A percentile compares a stretch with the other conserved stretches of the same genome.
phyloP scores from a whole-genome alignment of 1,140 invertebrate genomes.

The Agrypnia vestita region DNA sequence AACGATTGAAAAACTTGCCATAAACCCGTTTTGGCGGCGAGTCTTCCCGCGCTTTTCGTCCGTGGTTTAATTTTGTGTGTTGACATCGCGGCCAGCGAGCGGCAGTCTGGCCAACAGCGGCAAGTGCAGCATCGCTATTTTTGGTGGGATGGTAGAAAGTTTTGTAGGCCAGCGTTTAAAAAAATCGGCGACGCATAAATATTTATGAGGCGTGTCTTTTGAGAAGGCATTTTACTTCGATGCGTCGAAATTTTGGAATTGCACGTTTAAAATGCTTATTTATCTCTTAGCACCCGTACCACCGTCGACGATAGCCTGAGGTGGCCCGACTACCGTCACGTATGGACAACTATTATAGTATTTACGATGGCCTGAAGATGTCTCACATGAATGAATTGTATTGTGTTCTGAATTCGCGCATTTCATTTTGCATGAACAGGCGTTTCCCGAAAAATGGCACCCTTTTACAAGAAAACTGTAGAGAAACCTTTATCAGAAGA shows the following conservation, averaged over 20 bases:
- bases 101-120: neutral
- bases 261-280: no score
- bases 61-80: constrained; percentile 45
- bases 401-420: no score
- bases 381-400: no score
- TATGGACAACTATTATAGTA: neutral
- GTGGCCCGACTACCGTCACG: neutral
- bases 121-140: constrained; percentile 54
- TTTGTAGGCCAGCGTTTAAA: constrained; percentile 41
- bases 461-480: no score
- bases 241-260: no score
- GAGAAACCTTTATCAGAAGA: no score
- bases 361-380: neutral
- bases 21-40: constrained; percentile 33
- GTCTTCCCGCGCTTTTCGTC: constrained; percentile 38
- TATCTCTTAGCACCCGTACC: no score
- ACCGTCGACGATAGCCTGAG: no score
- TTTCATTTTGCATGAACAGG: no score
- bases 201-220: constrained; percentile 2
- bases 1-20: constrained; percentile 11
- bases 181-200: constrained; percentile 18
- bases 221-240: no score
- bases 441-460: no score
- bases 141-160: constrained; percentile 56
- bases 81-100: constrained; percentile 40